Evolutionary conservation across 2,888 invertebrate species (phyloP).

Genomic region (Acheta domesticus): DNA sequence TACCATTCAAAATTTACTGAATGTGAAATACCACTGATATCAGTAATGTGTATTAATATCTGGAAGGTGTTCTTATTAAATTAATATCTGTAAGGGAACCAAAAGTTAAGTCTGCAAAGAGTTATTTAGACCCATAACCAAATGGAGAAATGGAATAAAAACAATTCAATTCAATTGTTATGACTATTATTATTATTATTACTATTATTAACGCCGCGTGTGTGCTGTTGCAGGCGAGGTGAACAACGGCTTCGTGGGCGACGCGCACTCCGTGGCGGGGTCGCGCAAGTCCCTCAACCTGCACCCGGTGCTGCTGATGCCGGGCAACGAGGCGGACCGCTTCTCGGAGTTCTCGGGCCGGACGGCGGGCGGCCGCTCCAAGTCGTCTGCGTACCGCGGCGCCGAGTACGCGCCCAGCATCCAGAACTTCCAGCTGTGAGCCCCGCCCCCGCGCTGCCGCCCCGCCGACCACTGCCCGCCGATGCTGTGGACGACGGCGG

Average conservation of each 20-base stretch:
- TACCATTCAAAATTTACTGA: too few species aligned
- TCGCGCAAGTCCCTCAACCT: slow-evolving; percentile 82
- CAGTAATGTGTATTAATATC: too few species aligned
- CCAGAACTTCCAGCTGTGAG: slow-evolving; percentile 66
- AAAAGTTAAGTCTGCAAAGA: too few species aligned
- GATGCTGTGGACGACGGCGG: too few species aligned
- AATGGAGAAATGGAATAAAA: too few species aligned
- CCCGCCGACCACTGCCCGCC: neutral
- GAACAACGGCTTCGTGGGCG: slow-evolving; percentile 82
- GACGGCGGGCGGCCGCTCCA: slow-evolving; percentile 56
- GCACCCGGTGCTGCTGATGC: slow-evolving; percentile 81
- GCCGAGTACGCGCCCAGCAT: slow-evolving; percentile 61
- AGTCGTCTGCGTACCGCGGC: slow-evolving; percentile 55
- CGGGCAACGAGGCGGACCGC: slow-evolving; percentile 65
- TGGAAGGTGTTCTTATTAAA: too few species aligned
- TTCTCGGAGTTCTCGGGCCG: slow-evolving; percentile 77
- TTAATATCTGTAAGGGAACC: too few species aligned
- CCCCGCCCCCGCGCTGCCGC: neutral
- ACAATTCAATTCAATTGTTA: too few species aligned
- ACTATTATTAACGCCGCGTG: too few species aligned
- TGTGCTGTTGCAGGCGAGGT: slow-evolving; percentile 66
- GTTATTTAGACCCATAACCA: too few species aligned
- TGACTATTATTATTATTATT: too few species aligned
- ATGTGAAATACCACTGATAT: too few species aligned
- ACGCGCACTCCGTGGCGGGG: slow-evolving; percentile 71